A percentile compares a stretch with the other conserved stretches of the same genome.
phyloP scores from a whole-genome alignment of 2,113 vertebrate species.

The Dolichallabes microphthalmus region DNA sequence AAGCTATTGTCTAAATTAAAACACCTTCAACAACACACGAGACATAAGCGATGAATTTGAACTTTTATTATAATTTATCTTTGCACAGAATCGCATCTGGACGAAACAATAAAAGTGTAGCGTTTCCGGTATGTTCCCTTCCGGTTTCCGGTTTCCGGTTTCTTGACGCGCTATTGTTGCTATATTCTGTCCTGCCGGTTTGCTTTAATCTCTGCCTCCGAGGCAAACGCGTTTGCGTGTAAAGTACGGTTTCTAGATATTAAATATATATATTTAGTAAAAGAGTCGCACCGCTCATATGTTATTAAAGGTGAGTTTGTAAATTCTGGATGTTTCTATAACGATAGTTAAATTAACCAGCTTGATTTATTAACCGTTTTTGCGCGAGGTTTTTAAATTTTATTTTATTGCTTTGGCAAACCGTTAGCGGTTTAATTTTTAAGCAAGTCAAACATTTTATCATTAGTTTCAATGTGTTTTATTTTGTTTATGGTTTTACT shows the following conservation, averaged over 20 bases:
- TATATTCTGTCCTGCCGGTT: neutral
- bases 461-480: neutral
- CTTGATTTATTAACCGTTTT: neutral
- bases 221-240: neutral
- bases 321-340: neutral
- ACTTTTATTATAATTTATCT: no score
- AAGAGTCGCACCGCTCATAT: neutral
- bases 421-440: no score
- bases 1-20: no score
- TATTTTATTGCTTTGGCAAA: neutral
- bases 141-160: conserved; percentile 21
- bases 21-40: neutral
- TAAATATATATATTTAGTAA: neutral
- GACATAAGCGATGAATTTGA: no score
- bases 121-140: neutral
- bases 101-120: neutral
- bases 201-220: neutral
- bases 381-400: neutral
- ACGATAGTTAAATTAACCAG: neutral
- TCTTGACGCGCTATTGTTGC: neutral
- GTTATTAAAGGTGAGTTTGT: neutral
- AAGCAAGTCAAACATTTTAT: neutral
- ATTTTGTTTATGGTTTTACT: no score
- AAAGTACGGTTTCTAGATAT: neutral
- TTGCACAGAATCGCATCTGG: neutral